Evolutionary conservation across 2,888 invertebrate genomes (phyloP).

Genomic region (Epiblema foenella): DNA sequence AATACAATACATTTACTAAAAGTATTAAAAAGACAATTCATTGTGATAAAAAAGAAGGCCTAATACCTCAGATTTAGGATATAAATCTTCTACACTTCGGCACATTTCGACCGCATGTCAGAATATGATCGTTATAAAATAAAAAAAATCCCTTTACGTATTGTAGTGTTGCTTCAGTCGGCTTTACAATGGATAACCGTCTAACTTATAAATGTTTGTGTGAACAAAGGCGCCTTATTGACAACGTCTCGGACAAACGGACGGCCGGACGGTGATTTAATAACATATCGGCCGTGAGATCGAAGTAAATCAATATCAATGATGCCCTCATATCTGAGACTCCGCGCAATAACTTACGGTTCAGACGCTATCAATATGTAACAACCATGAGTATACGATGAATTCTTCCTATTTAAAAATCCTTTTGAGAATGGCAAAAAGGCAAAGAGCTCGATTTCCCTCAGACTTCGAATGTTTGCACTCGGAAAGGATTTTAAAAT

Average conservation of each 20-base stretch:
- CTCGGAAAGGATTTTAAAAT: conserved; percentile 82
- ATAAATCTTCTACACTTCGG: conserved; percentile 82
- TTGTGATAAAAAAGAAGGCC: conserved; percentile 47
- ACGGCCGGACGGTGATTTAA: conserved; percentile 71
- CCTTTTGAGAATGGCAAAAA: conserved; percentile 59
- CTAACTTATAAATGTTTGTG: conserved; percentile 82
- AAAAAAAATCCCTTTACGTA: conserved; percentile 54
- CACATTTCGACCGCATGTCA: conserved; percentile 83
- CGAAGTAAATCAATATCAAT: conserved; percentile 77
- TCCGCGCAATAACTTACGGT: conserved; percentile 33
- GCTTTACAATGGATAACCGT: conserved; percentile 72
- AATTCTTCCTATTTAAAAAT: conserved; percentile 35
- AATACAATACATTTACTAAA: too few species aligned
- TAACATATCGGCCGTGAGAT: conserved; percentile 75
- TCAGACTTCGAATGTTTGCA: conserved; percentile 81
- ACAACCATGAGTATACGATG: conserved; percentile 30
- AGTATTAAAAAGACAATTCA: background rate
- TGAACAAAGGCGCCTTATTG: conserved; percentile 83
- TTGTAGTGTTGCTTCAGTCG: conserved; percentile 66
- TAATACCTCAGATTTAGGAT: conserved; percentile 57
- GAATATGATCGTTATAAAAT: conserved; percentile 79
- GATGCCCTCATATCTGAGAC: conserved; percentile 63
- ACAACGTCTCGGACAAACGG: conserved; percentile 75
- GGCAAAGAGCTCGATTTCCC: conserved; percentile 68
- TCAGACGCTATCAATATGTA: conserved; percentile 40